These are phyloP conservation scores for Drosophila varians DNA, from an alignment of 1,140 invertebrate genomes.

Conservation along the genomic window DNA sequence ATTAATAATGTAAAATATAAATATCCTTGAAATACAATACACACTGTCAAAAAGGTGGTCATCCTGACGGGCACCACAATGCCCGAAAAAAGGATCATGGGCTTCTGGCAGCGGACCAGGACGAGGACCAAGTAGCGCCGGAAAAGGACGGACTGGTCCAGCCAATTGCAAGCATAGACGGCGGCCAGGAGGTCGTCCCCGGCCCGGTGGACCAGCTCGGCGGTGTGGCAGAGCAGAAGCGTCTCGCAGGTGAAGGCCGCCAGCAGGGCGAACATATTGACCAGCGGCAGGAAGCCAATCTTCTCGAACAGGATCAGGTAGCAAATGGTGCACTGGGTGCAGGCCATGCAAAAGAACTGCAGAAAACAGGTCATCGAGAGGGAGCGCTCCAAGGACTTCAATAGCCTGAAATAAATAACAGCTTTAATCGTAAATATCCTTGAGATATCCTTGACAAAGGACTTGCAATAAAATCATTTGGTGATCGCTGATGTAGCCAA, in stretches of 20 bases:
- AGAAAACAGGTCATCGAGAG: constrained; percentile 51
- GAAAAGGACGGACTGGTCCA: constrained; percentile 45
- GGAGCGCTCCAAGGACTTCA: constrained; percentile 13
- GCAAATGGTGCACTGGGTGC: constrained; percentile 37
- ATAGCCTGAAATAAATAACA: constrained; percentile 23
- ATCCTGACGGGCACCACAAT: constrained; percentile 52
- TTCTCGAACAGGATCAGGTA: constrained; percentile 46
- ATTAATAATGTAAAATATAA: constrained; percentile 1
- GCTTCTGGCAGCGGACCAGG: constrained; percentile 51
- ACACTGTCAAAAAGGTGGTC: constrained; percentile 49
- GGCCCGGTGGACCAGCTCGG: constrained; percentile 43
- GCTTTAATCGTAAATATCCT: too few relatives aligned
- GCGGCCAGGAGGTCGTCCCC: constrained; percentile 36
- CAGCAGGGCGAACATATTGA: constrained; percentile 36
- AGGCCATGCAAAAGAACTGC: constrained; percentile 61
- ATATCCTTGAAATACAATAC: not conserved
- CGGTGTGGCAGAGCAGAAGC: constrained; percentile 56
- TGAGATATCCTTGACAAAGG: not conserved
- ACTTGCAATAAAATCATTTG: constrained; percentile 50
- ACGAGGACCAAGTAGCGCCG: constrained; percentile 46
- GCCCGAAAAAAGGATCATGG: constrained; percentile 35
- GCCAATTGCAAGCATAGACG: constrained; percentile 67
- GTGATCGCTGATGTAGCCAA: constrained; percentile 59
- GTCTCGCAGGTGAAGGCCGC: constrained; percentile 42
- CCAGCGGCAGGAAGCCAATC: constrained; percentile 13